Conservation (phyloP, 2,113 vertebrate species). For the Phodopus roborovskii region DNA sequence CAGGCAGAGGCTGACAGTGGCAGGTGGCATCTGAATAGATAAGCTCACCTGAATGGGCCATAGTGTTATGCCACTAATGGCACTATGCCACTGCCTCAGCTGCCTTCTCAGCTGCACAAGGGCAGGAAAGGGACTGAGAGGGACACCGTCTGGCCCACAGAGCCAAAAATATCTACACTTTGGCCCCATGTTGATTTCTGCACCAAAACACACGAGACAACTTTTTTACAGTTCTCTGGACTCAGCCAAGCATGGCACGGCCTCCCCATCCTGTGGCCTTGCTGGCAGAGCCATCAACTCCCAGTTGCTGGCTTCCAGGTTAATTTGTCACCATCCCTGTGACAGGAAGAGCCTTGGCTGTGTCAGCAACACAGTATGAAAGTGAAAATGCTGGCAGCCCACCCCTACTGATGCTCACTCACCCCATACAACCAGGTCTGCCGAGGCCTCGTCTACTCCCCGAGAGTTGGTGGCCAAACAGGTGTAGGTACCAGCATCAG, state of each 20-base stretch:
- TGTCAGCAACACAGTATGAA: fast-evolving
- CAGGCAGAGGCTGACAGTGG: fast-evolving
- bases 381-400: fast-evolving
- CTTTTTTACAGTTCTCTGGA: background rate
- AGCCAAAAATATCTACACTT: background rate
- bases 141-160: background rate
- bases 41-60: background rate
- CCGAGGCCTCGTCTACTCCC: conserved; percentile 94
- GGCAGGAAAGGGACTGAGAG: background rate
- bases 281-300: fast-evolving
- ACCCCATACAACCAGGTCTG: conserved; percentile 97
- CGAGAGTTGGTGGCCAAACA: conserved; percentile 98
- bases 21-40: background rate
- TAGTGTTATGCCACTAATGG: fast-evolving
- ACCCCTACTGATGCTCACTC: conserved; percentile 73
- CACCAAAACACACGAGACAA: background rate
- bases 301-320: background rate
- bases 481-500: conserved; percentile 93
- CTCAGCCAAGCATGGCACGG: fast-evolving
- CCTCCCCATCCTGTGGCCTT: background rate
- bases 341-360: fast-evolving
- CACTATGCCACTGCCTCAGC: fast-evolving
- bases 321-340: background rate
- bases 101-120: background rate
- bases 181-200: background rate